phyloP scores from a whole-genome alignment of 2,888 invertebrate species.

The Drosophila leonis region DNA sequence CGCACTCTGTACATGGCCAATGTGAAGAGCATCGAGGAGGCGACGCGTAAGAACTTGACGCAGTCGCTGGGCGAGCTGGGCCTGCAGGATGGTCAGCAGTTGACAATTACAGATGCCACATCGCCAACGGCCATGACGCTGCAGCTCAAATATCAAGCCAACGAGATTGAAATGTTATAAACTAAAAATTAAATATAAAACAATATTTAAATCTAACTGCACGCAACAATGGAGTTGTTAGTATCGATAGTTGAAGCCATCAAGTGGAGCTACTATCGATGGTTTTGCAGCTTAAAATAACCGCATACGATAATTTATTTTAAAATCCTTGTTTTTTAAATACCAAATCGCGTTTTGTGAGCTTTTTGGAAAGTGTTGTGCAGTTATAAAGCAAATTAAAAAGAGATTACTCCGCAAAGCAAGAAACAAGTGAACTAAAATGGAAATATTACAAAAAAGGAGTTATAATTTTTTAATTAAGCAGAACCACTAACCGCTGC shows the following conservation, averaged over 20 bases:
- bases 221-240: background rate
- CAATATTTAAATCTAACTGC: background rate
- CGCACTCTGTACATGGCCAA: slow-evolving; percentile 97
- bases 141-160: slow-evolving; percentile 89
- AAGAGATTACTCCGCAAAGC: no score
- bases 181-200: slow-evolving; percentile 1
- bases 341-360: background rate
- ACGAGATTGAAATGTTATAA: slow-evolving; percentile 86
- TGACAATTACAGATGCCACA: slow-evolving; percentile 96
- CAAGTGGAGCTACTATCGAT: background rate
- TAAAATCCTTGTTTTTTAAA: background rate
- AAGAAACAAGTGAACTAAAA: no score
- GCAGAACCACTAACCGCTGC: no score
- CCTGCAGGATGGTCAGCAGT: slow-evolving; percentile 92
- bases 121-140: slow-evolving; percentile 93
- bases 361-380: background rate
- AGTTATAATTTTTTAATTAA: no score
- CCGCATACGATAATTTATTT: background rate
- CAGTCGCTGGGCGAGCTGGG: slow-evolving; percentile 95
- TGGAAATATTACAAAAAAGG: no score
- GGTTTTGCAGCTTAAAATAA: background rate
- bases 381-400: background rate
- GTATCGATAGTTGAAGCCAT: no score
- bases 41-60: slow-evolving; percentile 94
- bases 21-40: slow-evolving; percentile 95